These are phyloP conservation scores for Sebastes nivosus DNA, from an alignment of 2,797 vertebrate species.

Conservation along the genomic window DNA sequence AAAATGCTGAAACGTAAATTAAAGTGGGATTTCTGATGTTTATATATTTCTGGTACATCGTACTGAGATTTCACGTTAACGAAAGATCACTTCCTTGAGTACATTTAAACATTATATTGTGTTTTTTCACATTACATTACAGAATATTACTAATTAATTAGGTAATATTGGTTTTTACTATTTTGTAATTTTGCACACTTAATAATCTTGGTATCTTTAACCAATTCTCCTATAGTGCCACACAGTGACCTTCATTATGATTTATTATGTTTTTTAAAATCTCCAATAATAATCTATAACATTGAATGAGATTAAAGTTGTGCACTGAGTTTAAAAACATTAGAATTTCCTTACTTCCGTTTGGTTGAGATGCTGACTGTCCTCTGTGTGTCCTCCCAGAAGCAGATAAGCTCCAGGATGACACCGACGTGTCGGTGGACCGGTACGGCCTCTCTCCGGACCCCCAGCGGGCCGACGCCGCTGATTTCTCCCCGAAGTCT, in stretches of 20 bases:
- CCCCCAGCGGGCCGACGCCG: constrained; percentile 79
- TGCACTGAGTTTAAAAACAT: neutral
- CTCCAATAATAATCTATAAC: neutral
- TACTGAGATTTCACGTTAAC: neutral
- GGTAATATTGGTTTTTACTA: fast-evolving
- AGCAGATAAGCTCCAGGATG: constrained; percentile 76
- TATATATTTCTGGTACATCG: neutral
- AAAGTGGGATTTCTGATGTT: neutral
- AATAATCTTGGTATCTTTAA: neutral
- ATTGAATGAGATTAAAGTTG: neutral
- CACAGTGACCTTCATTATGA: neutral
- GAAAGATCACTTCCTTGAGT: neutral
- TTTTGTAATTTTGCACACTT: neutral
- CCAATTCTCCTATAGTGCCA: neutral
- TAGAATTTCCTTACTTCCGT: fast-evolving
- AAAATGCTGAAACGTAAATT: neutral
- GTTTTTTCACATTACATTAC: neutral
- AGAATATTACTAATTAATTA: neutral
- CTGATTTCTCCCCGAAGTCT: constrained; percentile 85
- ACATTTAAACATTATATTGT: neutral
- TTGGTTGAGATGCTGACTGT: neutral
- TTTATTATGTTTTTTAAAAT: neutral
- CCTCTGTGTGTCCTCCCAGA: constrained; percentile 15
- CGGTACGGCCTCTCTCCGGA: constrained; percentile 83
- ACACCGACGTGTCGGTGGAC: constrained; percentile 65